Percentiles rank a stretch among this genome's conserved stretches.
Evolutionary conservation across 2,888 invertebrate genomes (phyloP).

Genomic region (Eilema caniola): DNA sequence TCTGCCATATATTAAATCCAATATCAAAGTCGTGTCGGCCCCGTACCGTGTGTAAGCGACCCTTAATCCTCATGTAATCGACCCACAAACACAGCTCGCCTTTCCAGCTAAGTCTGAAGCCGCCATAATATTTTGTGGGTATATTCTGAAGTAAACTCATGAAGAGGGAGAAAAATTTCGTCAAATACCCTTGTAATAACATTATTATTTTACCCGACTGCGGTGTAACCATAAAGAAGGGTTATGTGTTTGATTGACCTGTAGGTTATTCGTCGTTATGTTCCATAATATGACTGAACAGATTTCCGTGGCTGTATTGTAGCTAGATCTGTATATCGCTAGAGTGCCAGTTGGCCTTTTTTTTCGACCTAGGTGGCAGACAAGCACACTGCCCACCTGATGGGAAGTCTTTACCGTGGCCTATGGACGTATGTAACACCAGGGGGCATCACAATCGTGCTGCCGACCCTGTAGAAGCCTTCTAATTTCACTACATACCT

Average conservation of each 20-base stretch:
- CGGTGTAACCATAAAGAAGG: background rate
- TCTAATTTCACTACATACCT: no score
- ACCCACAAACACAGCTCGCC: slow-evolving; percentile 16
- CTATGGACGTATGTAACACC: no score
- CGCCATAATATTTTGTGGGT: background rate
- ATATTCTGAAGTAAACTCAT: slow-evolving; percentile 1
- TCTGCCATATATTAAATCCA: background rate
- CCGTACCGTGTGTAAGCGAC: slow-evolving; percentile 8
- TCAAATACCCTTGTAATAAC: background rate
- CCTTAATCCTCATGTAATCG: slow-evolving; percentile 32
- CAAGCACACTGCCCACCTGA: no score
- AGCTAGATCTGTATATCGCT: no score
- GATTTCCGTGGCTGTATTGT: background rate
- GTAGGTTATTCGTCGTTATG: no score
- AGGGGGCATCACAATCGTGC: no score
- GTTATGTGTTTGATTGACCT: background rate
- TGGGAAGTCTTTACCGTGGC: no score
- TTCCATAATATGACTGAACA: no score
- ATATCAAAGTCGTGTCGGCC: slow-evolving; percentile 18
- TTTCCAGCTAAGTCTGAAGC: background rate
- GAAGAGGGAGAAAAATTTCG: background rate
- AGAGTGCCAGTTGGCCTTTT: no score
- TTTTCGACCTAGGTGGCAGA: no score
- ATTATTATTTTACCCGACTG: background rate
- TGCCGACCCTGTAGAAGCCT: no score